These are phyloP conservation scores for Edolisoma coerulescens DNA, from an alignment of 2,113 vertebrate species.

Conservation along the genomic window DNA sequence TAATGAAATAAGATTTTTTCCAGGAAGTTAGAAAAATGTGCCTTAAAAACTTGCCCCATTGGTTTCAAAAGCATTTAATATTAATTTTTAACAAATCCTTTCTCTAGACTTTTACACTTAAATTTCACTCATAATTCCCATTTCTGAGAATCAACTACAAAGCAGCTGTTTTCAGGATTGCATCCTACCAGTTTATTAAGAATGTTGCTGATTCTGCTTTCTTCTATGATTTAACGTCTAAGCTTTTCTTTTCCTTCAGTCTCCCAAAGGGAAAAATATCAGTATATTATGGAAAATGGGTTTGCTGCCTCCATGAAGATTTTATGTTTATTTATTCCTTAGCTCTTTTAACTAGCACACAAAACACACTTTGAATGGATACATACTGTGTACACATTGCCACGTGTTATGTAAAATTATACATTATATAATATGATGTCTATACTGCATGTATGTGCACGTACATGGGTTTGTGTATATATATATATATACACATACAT, in stretches of 20 bases:
- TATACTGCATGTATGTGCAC: not conserved
- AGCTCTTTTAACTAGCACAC: not conserved
- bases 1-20: not conserved
- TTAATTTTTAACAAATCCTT: not conserved
- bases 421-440: not conserved
- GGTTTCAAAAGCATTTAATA: not conserved
- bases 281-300: not conserved
- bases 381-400: not conserved
- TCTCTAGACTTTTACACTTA: not conserved
- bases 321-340: not conserved
- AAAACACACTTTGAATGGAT: not conserved
- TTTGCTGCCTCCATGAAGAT: not conserved
- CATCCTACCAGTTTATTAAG: not conserved
- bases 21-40: not conserved
- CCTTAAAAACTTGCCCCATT: not conserved
- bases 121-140: not conserved
- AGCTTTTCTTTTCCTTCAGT: not conserved
- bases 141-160: not conserved
- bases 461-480: not conserved
- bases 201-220: not conserved
- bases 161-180: not conserved
- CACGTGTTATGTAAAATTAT: not conserved
- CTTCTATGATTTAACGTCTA: not conserved
- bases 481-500: too few relatives aligned
- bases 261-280: not conserved